Evolutionary conservation across 2,888 invertebrate species (phyloP).

Genomic region (Drosophila merina): DNA sequence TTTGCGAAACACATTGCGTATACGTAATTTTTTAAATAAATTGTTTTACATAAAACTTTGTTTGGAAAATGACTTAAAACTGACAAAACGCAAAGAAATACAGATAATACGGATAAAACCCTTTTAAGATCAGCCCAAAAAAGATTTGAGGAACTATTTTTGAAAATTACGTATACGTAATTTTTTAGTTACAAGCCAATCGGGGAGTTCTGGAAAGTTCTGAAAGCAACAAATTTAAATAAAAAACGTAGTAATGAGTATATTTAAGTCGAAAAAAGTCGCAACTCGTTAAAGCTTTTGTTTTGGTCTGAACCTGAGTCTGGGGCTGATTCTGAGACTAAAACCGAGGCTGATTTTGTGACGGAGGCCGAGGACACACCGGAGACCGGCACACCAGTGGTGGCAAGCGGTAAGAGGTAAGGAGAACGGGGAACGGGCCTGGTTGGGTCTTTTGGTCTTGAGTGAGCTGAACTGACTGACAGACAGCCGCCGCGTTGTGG

Average conservation of each 20-base stretch:
- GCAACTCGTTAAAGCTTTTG: constrained; percentile 4
- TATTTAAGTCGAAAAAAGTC: constrained; percentile 11
- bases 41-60: not conserved
- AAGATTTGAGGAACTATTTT: not conserved
- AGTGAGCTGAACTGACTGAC: constrained; percentile 54
- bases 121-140: not conserved
- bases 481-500: constrained; percentile 58
- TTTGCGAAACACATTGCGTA: not conserved
- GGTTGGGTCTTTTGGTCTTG: constrained; percentile 46
- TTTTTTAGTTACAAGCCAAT: too few species aligned
- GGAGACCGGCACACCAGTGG: not conserved
- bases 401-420: constrained; percentile 1
- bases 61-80: not conserved
- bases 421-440: constrained; percentile 23
- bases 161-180: not conserved
- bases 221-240: not conserved
- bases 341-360: constrained; percentile 17
- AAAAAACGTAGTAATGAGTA: constrained; percentile 13
- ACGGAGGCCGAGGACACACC: constrained; percentile 9
- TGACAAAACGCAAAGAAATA: not conserved
- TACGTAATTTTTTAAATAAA: not conserved
- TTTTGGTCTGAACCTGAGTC: constrained; percentile 10
- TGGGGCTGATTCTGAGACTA: constrained; percentile 22
- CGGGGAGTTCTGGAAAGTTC: not conserved
- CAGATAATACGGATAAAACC: not conserved